phyloP scores from a whole-genome alignment of 2,113 vertebrate species.

The Dermatemys mawii region DNA sequence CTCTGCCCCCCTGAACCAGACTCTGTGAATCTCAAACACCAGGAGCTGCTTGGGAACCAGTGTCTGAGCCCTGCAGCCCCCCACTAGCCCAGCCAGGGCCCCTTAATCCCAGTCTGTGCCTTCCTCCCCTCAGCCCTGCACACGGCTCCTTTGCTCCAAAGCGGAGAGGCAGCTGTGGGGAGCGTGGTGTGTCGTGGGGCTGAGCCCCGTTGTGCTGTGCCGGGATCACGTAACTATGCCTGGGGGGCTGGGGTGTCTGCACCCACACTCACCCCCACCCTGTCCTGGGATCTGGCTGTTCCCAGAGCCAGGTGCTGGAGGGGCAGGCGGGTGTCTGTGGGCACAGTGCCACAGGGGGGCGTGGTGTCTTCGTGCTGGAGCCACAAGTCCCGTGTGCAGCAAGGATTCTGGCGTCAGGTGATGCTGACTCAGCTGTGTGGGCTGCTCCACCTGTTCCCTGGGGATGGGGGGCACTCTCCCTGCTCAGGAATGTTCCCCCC shows the following conservation, averaged over 20 bases:
- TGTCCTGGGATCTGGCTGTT: background rate
- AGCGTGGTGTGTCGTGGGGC: background rate
- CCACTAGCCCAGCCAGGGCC: background rate
- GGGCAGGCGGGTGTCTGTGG: background rate
- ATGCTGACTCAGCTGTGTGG: background rate
- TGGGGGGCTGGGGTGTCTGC: background rate
- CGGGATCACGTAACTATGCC: background rate
- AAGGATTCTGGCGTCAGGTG: background rate
- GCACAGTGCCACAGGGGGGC: background rate
- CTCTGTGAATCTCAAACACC: background rate
- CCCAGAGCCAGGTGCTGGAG: background rate
- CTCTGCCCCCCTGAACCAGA: too few species aligned
- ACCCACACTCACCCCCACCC: background rate
- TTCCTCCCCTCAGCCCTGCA: background rate
- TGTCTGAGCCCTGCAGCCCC: background rate
- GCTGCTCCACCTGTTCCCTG: constrained; percentile 14
- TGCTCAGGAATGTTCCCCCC: background rate
- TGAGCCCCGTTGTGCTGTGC: background rate
- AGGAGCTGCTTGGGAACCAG: background rate
- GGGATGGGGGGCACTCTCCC: background rate
- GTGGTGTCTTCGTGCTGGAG: background rate
- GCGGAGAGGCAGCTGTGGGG: background rate
- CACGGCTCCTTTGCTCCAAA: too few species aligned
- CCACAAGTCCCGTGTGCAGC: background rate
- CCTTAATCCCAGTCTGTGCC: background rate